A percentile compares a stretch with the other conserved stretches of the same genome.
Evolutionary conservation across 2,888 invertebrate genomes (phyloP).

Genomic region (Pedicia rivosa): DNA sequence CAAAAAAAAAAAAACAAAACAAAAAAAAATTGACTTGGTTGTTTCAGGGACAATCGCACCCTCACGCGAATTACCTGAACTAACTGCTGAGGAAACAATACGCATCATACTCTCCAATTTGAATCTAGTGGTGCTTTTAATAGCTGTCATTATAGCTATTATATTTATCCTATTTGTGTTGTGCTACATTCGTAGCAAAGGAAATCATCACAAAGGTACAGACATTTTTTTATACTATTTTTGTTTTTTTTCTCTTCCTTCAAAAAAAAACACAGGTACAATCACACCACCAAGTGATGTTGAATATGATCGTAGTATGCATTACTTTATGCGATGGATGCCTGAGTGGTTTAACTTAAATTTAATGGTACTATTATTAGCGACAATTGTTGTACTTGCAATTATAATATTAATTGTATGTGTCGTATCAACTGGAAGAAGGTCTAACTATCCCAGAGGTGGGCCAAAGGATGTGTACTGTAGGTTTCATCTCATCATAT

Average conservation of each 20-base stretch:
- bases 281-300: constrained; percentile 61
- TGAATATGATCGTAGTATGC: constrained; percentile 28
- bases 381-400: constrained; percentile 77
- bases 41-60: constrained; percentile 93
- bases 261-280: constrained; percentile 41
- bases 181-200: constrained; percentile 75
- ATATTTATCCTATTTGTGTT: too few species aligned
- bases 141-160: constrained; percentile 83
- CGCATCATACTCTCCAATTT: constrained; percentile 79
- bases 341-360: constrained; percentile 80
- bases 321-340: constrained; percentile 53
- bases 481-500: too few species aligned
- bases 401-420: constrained; percentile 84
- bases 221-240: constrained; percentile 23
- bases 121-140: constrained; percentile 86
- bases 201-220: constrained; percentile 73
- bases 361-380: constrained; percentile 78
- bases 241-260: constrained; percentile 19
- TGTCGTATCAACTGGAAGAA: constrained; percentile 68
- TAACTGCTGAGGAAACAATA: constrained; percentile 66
- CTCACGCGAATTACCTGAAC: constrained; percentile 64
- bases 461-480: constrained; percentile 63
- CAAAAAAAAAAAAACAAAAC: constrained; percentile 7
- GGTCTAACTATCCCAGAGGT: constrained; percentile 63
- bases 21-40: constrained; percentile 21